Evolutionary conservation across 2,113 vertebrate genomes (phyloP), one percentile per base, ranked within the genome.

Genomic region (Saguinus midas): DNA sequence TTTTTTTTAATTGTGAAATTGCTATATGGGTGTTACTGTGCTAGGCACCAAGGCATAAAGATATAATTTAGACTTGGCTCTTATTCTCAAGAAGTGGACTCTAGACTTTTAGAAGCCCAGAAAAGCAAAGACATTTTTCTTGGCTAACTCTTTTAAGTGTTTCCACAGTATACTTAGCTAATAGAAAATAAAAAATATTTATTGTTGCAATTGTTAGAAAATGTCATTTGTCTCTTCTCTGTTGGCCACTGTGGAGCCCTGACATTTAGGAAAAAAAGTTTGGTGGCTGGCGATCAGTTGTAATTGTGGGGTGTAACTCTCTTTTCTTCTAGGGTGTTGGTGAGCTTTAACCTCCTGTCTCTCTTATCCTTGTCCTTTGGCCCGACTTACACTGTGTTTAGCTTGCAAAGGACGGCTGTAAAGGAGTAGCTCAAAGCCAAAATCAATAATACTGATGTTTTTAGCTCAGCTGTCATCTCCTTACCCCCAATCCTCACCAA

Each of bases 81-180:
- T 90, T 70, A 1, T 94, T 79, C 48, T 82, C 0, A 12, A 66
- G 73, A 94, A 82, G 23, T 27, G 0, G 25, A 6, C 20, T 86
- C 4, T 88, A 58, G 70, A 61, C 21, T 70, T 91, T 55, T 83
- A 50, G 90, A 93, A 89, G 37, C 16, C 37, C 14, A 16, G n/a
- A 61, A 52, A 79, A 50, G 57, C 83, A 70, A 29, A 75, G n/a
- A 37, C 10, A n/a, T 90, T 95, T 96, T 93, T 78, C 50, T 91
- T 95, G 40, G 29, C 80, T 94, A 88, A 17, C 66, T 72, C 91
- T 85, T 64, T 72, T 86, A 5, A 64, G 21, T 87, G 35, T 95
- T 91, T 57, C 8, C 48, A 61, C 7, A 45, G 37, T 81, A 52
- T 80, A 95, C 87, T 83, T 90, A 80, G 16, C 84, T 66, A 21